phyloP scores from a whole-genome alignment of 2,113 vertebrate species.

The Pelusios castaneus region DNA sequence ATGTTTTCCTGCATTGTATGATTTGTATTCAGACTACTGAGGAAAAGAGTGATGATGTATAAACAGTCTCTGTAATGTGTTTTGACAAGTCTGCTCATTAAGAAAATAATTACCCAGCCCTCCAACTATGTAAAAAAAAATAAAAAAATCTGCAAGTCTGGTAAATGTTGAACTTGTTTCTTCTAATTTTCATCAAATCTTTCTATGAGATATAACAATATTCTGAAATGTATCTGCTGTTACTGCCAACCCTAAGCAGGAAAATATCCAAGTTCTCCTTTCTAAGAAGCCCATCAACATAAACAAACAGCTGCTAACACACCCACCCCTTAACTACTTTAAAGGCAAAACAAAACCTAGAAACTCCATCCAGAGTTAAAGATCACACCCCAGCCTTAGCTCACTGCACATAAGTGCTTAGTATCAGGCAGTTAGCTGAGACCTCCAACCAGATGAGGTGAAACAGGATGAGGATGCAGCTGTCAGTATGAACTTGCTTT shows the following conservation, averaged over 20 bases:
- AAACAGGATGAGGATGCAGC: neutral
- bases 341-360: slow-evolving; percentile 55
- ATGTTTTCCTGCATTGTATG: slow-evolving; percentile 17
- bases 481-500: neutral
- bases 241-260: slow-evolving; percentile 52
- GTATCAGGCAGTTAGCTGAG: slow-evolving; percentile 47
- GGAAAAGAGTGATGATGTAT: slow-evolving; percentile 34
- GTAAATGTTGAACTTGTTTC: slow-evolving; percentile 50
- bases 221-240: slow-evolving; percentile 52
- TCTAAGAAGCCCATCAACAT: slow-evolving; percentile 35
- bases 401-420: slow-evolving; percentile 38
- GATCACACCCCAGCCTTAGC: slow-evolving; percentile 40
- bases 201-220: slow-evolving; percentile 53
- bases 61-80: slow-evolving; percentile 35
- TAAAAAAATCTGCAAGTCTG: slow-evolving; percentile 46
- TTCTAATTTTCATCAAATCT: slow-evolving; percentile 45
- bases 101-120: slow-evolving; percentile 66
- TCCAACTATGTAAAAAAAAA: slow-evolving; percentile 61
- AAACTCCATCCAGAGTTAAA: slow-evolving; percentile 37
- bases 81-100: slow-evolving; percentile 59
- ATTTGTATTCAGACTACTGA: slow-evolving; percentile 28
- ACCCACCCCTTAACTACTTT: slow-evolving; percentile 4
- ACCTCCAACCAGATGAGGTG: slow-evolving; percentile 5
- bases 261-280: slow-evolving; percentile 57
- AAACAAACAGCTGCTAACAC: slow-evolving; percentile 46